A percentile compares a stretch with the other conserved stretches of the same genome.
Conservation (phyloP, 2,113 vertebrate genomes). For the Semicossyphus pulcher region DNA sequence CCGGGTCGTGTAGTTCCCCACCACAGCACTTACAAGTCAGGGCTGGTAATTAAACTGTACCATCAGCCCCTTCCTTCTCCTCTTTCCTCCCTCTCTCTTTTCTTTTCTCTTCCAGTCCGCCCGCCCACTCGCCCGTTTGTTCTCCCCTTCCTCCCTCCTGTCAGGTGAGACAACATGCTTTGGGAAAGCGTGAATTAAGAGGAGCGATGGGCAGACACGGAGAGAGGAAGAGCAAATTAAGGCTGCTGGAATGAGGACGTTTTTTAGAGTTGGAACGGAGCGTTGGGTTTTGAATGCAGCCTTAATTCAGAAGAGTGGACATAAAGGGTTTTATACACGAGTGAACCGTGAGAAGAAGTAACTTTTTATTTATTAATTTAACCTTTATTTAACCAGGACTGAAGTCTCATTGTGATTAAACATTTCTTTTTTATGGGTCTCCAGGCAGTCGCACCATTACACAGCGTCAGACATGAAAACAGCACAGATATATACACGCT, state of each 20-base stretch:
- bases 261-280: slow-evolving; percentile 33
- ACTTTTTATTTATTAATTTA: slow-evolving; percentile 6
- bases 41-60: slow-evolving; percentile 86
- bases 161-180: slow-evolving; percentile 83
- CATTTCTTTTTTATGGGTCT: not conserved
- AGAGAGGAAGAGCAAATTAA: slow-evolving; percentile 80
- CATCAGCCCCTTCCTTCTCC: slow-evolving; percentile 57
- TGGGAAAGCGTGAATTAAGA: slow-evolving; percentile 77
- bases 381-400: not conserved
- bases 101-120: slow-evolving; percentile 28
- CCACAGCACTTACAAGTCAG: slow-evolving; percentile 85
- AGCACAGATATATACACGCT: too few relatives aligned
- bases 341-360: slow-evolving; percentile 47
- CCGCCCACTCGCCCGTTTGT: slow-evolving; percentile 6
- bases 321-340: slow-evolving; percentile 32
- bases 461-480: too few relatives aligned
- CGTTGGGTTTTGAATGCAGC: slow-evolving; percentile 42
- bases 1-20: slow-evolving; percentile 82
- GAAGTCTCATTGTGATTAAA: not conserved
- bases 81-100: slow-evolving; percentile 16
- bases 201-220: slow-evolving; percentile 58
- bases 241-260: slow-evolving; percentile 57
- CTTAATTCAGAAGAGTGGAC: slow-evolving; percentile 64
- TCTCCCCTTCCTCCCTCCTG: slow-evolving; percentile 60
- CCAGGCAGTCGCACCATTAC: too few relatives aligned